These are phyloP conservation scores for Eugnorisma glareosa DNA, from an alignment of 2,888 invertebrate species.

Conservation along the genomic window DNA sequence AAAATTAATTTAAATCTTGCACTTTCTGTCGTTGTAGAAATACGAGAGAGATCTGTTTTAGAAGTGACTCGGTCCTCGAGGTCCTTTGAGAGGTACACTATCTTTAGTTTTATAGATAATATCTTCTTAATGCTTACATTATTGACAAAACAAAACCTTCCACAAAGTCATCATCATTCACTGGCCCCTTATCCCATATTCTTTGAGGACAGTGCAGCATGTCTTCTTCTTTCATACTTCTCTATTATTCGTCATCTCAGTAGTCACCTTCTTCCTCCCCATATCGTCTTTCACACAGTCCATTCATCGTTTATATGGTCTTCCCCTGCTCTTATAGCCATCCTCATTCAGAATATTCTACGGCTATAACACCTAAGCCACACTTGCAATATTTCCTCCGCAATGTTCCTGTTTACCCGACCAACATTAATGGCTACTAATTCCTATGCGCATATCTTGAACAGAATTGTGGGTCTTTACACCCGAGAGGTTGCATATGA, in stretches of 20 bases:
- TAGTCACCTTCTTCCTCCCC: rapidly evolving
- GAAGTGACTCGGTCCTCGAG: not conserved
- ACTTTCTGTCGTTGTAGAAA: not conserved
- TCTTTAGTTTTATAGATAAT: not conserved
- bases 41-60: not conserved
- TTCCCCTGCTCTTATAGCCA: not conserved
- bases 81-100: not conserved
- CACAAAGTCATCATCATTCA: not conserved
- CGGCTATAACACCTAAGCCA: slow-evolving; percentile 1
- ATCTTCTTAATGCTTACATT: not conserved
- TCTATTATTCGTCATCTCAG: not conserved
- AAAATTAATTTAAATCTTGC: not conserved
- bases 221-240: not conserved
- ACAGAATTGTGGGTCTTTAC: slow-evolving; percentile 24
- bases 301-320: not conserved
- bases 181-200: too few relatives aligned
- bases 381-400: slow-evolving; percentile 14
- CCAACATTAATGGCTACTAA: slow-evolving; percentile 44
- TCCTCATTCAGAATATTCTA: not conserved
- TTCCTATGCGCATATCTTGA: slow-evolving; percentile 57
- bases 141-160: not conserved
- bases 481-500: slow-evolving; percentile 42
- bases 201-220: not conserved
- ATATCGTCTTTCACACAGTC: not conserved
- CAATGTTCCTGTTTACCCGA: slow-evolving; percentile 21